phyloP scores from a whole-genome alignment of 2,797 vertebrate genomes.

The Semaprochilodus insignis region DNA sequence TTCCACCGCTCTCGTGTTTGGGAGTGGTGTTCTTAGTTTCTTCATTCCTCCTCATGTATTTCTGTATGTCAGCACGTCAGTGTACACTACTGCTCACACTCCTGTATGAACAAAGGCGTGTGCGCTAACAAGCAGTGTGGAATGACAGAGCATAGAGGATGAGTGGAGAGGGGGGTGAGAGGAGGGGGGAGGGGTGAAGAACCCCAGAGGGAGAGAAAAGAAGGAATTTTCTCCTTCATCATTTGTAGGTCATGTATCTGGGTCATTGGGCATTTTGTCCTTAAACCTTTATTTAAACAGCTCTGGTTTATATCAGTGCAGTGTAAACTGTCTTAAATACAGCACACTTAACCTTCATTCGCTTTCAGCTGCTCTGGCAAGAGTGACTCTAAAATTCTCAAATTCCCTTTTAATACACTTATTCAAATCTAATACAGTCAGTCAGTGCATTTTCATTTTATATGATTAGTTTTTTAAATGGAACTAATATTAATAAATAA shows the following conservation, averaged over 20 bases:
- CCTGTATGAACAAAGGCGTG: slow-evolving; percentile 67
- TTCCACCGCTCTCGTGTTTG: no score
- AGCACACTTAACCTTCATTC: no score
- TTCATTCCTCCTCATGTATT: not conserved
- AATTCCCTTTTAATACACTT: no score
- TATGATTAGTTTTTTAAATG: no score
- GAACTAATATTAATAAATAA: no score
- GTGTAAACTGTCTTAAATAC: no score
- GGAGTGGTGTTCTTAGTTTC: no score
- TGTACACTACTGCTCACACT: slow-evolving; percentile 44
- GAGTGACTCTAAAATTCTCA: no score
- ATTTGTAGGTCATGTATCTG: slow-evolving; percentile 83
- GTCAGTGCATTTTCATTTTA: no score
- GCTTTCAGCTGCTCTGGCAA: no score
- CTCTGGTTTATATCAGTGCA: not conserved
- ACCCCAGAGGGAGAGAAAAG: slow-evolving; percentile 11
- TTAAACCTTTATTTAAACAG: slow-evolving; percentile 52
- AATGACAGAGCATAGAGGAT: slow-evolving; percentile 55
- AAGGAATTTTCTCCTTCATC: slow-evolving; percentile 21
- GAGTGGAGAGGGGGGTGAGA: slow-evolving; percentile 12
- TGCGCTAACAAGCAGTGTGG: slow-evolving; percentile 64
- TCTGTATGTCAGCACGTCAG: slow-evolving; percentile 16
- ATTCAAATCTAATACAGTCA: no score
- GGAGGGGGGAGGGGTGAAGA: not conserved
- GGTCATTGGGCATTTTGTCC: slow-evolving; percentile 74